A percentile compares a stretch with the other conserved stretches of the same genome.
Evolutionary conservation across 1,140 invertebrate genomes (phyloP).

Genomic region (Aethina tumida): DNA sequence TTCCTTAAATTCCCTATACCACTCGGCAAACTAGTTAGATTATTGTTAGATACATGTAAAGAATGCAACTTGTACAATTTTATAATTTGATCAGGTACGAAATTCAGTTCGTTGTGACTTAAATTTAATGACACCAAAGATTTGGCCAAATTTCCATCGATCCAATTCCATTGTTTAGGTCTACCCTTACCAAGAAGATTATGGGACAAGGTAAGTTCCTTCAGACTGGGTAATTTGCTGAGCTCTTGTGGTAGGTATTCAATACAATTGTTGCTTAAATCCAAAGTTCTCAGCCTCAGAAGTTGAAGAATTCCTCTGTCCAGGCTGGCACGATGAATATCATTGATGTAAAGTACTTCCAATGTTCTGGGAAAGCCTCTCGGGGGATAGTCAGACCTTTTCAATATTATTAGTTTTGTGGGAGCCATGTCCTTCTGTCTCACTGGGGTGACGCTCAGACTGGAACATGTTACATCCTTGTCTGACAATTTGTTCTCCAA

Average conservation of each 20-base stretch:
- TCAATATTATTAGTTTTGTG: slow-evolving; percentile 49
- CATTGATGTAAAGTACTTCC: slow-evolving; percentile 45
- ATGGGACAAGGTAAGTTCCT: slow-evolving; percentile 56
- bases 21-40: slow-evolving; percentile 41
- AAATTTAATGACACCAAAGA: slow-evolving; percentile 46
- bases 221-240: slow-evolving; percentile 52
- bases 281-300: slow-evolving; percentile 53
- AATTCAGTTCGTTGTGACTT: slow-evolving; percentile 47
- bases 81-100: slow-evolving; percentile 49
- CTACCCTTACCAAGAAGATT: slow-evolving; percentile 53
- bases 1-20: slow-evolving; percentile 28
- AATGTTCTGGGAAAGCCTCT: slow-evolving; percentile 58
- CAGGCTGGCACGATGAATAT: slow-evolving; percentile 50
- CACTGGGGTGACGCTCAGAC: slow-evolving; percentile 40
- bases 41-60: slow-evolving; percentile 45
- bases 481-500: slow-evolving; percentile 48
- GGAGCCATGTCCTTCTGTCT: slow-evolving; percentile 36
- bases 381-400: slow-evolving; percentile 52
- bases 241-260: slow-evolving; percentile 61
- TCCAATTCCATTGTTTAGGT: slow-evolving; percentile 51
- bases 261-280: slow-evolving; percentile 70
- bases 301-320: slow-evolving; percentile 56
- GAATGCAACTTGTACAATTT: slow-evolving; percentile 46
- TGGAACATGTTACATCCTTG: slow-evolving; percentile 43
- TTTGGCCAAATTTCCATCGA: slow-evolving; percentile 39